phyloP scores from a whole-genome alignment of 1,140 invertebrate genomes.

The silkworm (Bombyx mori) region DNA sequence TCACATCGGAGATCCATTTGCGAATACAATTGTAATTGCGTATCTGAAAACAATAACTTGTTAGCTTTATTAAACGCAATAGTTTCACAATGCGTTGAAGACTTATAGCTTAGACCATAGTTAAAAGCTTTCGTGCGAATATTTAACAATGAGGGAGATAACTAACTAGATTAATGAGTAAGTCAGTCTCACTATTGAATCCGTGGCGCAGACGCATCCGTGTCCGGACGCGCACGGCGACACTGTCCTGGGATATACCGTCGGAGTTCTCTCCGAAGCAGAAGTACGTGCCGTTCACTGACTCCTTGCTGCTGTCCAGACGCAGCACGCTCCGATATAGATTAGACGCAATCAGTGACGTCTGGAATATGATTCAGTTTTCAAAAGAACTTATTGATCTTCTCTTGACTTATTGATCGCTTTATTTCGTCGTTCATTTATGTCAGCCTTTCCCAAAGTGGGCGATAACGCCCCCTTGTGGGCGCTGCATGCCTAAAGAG shows the following conservation, averaged over 20 bases:
- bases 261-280: slow-evolving; percentile 49
- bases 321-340: slow-evolving; percentile 38
- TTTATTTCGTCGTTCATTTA: too few relatives aligned
- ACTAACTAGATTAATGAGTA: too few relatives aligned
- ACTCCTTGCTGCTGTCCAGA: slow-evolving; percentile 30
- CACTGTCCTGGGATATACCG: slow-evolving; percentile 37
- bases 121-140: too few relatives aligned
- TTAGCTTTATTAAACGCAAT: too few relatives aligned
- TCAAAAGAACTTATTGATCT: too few relatives aligned
- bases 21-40: slow-evolving; percentile 40
- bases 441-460: too few relatives aligned
- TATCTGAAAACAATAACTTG: slow-evolving; percentile 33
- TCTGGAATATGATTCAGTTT: background rate
- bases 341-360: slow-evolving; percentile 7
- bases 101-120: too few relatives aligned
- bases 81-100: too few relatives aligned
- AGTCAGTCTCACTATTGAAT: slow-evolving; percentile 29
- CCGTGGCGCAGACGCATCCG: slow-evolving; percentile 34
- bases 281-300: slow-evolving; percentile 39
- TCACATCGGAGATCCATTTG: slow-evolving; percentile 35
- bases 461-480: too few relatives aligned
- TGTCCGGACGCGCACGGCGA: slow-evolving; percentile 31
- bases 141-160: too few relatives aligned
- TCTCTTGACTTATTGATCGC: too few relatives aligned
- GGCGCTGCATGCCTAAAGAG: too few relatives aligned